Percentiles rank a stretch among this genome's conserved stretches.
phyloP scores from a whole-genome alignment of 2,113 vertebrate species.

The Sphyrna mokarran region DNA sequence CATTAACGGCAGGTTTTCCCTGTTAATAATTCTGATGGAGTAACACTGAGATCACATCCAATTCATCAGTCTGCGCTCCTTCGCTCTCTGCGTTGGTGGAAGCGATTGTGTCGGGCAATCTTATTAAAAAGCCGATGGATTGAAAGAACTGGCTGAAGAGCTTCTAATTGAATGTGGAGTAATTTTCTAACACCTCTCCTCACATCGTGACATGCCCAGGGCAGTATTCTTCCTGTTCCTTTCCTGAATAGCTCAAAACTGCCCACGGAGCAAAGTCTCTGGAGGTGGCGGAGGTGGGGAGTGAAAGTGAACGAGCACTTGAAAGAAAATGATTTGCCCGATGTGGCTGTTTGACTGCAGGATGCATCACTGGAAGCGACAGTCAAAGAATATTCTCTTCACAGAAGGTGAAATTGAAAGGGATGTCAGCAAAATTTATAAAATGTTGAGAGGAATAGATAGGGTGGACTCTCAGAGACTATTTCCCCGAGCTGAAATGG shows the following conservation, averaged over 20 bases:
- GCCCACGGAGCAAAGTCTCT: not conserved
- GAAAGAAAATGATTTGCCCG: not conserved
- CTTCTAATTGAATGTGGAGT: not conserved
- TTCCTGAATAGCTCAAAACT: not conserved
- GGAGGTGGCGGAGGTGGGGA: not conserved
- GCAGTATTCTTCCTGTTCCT: not conserved
- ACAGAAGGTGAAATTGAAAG: not conserved
- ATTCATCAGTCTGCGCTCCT: not conserved
- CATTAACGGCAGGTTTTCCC: not conserved
- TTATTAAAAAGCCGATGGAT: not conserved
- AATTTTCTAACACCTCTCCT: not conserved
- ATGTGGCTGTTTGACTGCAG: not conserved
- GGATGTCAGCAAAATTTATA: too few species aligned
- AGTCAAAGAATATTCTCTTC: not conserved
- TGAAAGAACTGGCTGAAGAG: not conserved
- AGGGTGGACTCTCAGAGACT: too few species aligned
- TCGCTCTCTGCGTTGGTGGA: not conserved
- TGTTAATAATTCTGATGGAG: constrained; percentile 17
- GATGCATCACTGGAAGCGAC: not conserved
- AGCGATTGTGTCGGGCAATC: not conserved
- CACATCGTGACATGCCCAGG: too few species aligned
- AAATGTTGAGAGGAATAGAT: too few species aligned
- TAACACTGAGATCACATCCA: not conserved
- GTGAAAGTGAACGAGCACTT: not conserved
- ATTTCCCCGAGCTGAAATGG: too few species aligned